Evolutionary conservation across 2,113 vertebrate species (phyloP), one percentile per base, ranked within the genome.

Genomic region (Vimba vimba): DNA sequence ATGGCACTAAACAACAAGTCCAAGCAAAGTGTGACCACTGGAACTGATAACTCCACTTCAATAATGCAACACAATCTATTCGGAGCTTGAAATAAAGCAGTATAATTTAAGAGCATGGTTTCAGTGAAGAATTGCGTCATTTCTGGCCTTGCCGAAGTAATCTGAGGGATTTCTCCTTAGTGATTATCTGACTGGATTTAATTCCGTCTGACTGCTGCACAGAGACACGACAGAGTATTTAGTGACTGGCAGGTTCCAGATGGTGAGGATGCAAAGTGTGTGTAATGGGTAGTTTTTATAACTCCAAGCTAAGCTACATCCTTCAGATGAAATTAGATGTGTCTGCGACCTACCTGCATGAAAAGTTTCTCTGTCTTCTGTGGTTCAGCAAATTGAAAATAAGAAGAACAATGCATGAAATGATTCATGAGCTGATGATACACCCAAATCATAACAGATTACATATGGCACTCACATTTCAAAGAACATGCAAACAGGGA

Each of bases 281-380:
- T 60, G 33, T 33, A 60, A 25, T 23, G 11, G 33, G 33, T 60
- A 60, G 77, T 39, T 60, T 55, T 21, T 52, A 30, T 68, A 45
- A 50, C n/a, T 64, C 17, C 2, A 30, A 11, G 69, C 36, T 43
- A 39, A 21, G 7, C 3, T 36, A 69, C 17, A 69, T 36, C 2
- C 66, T 71, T 43, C 36, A 43, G 1, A 73, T 43, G 9, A 73
- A 23, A 73, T 43, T 0, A 43, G 68, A 43, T 43, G 23, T n/a
- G 43, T 50, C 21, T 50, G 19, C 74, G 21, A 88, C 84, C 9
- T 94, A 95, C 94, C 94, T 94, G 93, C 86, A 36, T 90, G 86
- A 75, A 94, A 89, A 73, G 79, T 88, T 89, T 91, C 91, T 77
- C 90, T 89, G 52, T 94, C 94, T 93, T 89, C 82, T 89, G 60